Evolutionary conservation across 2,113 vertebrate genomes (phyloP), one percentile per base, ranked within the genome.

Genomic region (Clarias gariepinus): DNA sequence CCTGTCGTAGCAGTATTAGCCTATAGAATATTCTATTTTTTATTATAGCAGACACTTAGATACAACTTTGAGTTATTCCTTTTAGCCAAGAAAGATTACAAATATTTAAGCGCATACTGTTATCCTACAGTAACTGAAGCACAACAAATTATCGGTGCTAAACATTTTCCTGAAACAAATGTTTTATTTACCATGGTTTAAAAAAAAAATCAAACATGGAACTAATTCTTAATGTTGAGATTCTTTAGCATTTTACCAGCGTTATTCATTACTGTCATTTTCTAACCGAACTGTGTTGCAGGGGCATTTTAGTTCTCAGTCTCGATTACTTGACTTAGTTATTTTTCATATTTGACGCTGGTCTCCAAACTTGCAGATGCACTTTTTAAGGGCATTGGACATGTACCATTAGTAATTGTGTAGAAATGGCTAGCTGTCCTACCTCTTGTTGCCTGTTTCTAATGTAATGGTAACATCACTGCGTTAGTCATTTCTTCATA

Each of bases 401-500:
- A 82, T 88, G 89, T 33, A 71, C 76, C 89, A 73, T 83, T 55
- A 53, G 90, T 94, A 94, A 94, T 95, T 95, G 94, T 94, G 89
- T 93, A 89, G 93, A 95, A 95, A 94, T 95, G 95, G 93, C 93
- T 84, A 89, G 89, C 93, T 94, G 94, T 93, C 92, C 94, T 96
- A 96, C 95, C 95, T 96, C 95, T 90, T 95, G 95, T 96, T 95
- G 95, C 95, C 95, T 95, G 95, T 95, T 93, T 71, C 33, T 93
- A 92, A 91, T 93, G 90, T 94, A 88, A 95, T 95, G 95, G 95
- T 95, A 94, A 95, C 95, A 94, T 95, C 92, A 93, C 93, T 94
- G 92, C 90, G 84, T 91, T 88, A 93, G 95, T 93, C 94, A 96
- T 96, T 95, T 95, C 94, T 91, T 91, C 92, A 94, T 93, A 95